phyloP scores from a whole-genome alignment of 2,888 invertebrate species.

The Chaetogeoica ovagalla region DNA sequence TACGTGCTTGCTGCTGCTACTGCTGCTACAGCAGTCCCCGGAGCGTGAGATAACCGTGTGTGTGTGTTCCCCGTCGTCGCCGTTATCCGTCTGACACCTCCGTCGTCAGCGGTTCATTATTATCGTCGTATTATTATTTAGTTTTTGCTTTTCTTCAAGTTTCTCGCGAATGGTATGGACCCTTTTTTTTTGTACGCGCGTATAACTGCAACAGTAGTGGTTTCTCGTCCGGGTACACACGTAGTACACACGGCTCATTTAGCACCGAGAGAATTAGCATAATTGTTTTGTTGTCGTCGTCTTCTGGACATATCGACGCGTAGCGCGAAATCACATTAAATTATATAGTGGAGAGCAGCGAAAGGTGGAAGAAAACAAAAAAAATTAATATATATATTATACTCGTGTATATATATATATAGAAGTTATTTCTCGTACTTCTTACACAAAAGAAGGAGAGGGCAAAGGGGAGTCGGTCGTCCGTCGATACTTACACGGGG shows the following conservation, averaged over 20 bases:
- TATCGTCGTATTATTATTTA: background rate
- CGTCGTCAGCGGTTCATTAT: conserved; percentile 41
- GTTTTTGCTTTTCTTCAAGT: background rate
- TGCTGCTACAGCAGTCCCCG: conserved; percentile 22
- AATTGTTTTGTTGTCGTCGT: background rate
- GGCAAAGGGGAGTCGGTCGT: too few species aligned
- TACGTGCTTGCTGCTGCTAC: too few species aligned
- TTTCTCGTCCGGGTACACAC: background rate
- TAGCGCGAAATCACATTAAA: too few species aligned
- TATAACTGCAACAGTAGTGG: background rate
- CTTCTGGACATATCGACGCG: too few species aligned
- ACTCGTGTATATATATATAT: too few species aligned
- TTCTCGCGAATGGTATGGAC: background rate
- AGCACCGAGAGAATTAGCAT: conserved; percentile 38
- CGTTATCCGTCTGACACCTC: conserved; percentile 37
- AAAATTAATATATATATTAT: too few species aligned
- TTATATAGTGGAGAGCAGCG: too few species aligned
- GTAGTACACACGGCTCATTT: conserved; percentile 43
- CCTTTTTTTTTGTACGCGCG: background rate
- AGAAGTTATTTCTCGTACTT: too few species aligned
- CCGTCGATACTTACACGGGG: too few species aligned
- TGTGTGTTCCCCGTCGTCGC: conserved; percentile 6
- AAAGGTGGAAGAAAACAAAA: too few species aligned
- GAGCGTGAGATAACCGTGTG: conserved; percentile 44
- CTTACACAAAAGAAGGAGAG: too few species aligned